Percentiles rank a stretch among this genome's conserved stretches.
phyloP scores from a whole-genome alignment of 2,888 invertebrate genomes.

The Eupithecia centaureata region DNA sequence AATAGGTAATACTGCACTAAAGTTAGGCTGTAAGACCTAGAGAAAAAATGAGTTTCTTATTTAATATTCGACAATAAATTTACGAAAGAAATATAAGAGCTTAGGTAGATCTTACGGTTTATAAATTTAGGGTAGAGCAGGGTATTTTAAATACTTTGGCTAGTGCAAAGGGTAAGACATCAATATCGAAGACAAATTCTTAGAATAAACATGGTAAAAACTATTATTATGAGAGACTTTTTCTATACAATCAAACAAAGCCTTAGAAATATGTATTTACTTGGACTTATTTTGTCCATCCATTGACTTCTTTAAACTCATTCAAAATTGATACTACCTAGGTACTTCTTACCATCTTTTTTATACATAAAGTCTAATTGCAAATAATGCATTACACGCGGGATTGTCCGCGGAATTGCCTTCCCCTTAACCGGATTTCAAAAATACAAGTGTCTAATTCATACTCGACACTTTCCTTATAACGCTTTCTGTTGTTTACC shows the following conservation, averaged over 20 bases:
- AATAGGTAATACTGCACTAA: neutral
- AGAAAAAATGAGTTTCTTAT: neutral
- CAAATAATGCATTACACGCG: conserved; percentile 17
- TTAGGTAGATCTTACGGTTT: no score
- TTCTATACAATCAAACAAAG: conserved; percentile 12
- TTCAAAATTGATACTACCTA: conserved; percentile 20
- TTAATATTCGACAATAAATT: neutral
- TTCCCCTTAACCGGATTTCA: conserved; percentile 24
- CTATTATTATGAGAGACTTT: neutral
- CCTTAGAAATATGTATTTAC: conserved; percentile 19
- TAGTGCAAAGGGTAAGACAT: no score
- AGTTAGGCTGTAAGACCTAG: neutral
- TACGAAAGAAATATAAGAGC: neutral
- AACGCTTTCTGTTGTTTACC: neutral
- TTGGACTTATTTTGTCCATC: conserved; percentile 13
- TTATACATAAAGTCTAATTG: neutral
- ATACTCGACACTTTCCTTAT: conserved; percentile 13
- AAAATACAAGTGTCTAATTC: conserved; percentile 8
- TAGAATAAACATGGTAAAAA: neutral
- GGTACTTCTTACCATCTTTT: conserved; percentile 8
- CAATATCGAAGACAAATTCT: neutral
- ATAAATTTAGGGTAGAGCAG: no score
- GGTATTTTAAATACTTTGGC: no score
- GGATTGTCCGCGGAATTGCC: conserved; percentile 30
- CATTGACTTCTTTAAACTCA: conserved; percentile 12